Conservation (phyloP, 2,113 vertebrate species). For the Poeciliopsis occidentalis region DNA sequence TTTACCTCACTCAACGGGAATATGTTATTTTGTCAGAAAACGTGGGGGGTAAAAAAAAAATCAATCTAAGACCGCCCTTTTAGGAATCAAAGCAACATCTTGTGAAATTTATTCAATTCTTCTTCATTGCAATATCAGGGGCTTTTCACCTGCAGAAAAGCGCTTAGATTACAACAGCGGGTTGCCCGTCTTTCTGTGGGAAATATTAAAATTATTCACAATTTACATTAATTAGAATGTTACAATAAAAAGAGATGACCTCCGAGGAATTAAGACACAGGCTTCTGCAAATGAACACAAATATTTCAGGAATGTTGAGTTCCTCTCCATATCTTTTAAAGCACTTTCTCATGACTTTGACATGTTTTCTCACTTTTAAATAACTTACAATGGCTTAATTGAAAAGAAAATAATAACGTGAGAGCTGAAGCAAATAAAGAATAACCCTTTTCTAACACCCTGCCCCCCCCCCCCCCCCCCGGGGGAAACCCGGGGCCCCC, state of each 20-base stretch:
- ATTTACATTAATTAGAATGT: constrained; percentile 92
- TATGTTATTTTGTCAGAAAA: constrained; percentile 33
- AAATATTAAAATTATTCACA: constrained; percentile 94
- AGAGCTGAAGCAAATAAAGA: constrained; percentile 59
- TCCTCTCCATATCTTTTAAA: constrained; percentile 80
- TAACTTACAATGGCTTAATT: constrained; percentile 71
- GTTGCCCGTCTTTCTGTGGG: constrained; percentile 83
- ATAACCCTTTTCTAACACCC: not conserved
- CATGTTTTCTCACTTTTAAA: constrained; percentile 74
- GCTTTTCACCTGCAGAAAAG: constrained; percentile 86
- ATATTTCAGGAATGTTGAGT: constrained; percentile 78
- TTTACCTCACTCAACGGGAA: not conserved
- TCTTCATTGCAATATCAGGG: constrained; percentile 83
- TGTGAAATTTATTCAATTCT: constrained; percentile 92
- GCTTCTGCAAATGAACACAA: constrained; percentile 82
- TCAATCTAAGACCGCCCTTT: constrained; percentile 77
- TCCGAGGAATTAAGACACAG: constrained; percentile 75
- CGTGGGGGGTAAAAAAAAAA: constrained; percentile 54
- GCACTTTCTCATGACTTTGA: constrained; percentile 79
- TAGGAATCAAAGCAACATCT: constrained; percentile 82
- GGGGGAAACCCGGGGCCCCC: constrained; percentile 82
- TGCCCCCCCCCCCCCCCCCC: too few relatives aligned
- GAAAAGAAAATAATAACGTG: constrained; percentile 19
- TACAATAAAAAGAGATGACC: constrained; percentile 85
- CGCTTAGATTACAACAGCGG: constrained; percentile 91